Percentiles rank a stretch among this genome's conserved stretches.
These are phyloP conservation scores for Anagrus nilaparvatae DNA, from an alignment of 1,140 invertebrate species.

Conservation along the genomic window DNA sequence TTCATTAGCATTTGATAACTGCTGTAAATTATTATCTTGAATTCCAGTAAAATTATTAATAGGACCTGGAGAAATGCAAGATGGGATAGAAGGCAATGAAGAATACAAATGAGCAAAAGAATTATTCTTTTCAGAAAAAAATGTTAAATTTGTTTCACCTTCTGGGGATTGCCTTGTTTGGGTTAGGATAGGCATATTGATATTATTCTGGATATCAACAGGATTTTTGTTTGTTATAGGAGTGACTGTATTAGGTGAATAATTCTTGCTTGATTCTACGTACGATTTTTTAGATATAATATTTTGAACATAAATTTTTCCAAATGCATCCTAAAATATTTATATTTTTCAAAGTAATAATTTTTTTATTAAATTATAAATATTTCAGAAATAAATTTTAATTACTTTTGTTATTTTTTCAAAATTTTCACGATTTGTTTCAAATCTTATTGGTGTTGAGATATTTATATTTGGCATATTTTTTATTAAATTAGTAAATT, in stretches of 20 bases:
- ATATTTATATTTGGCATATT: constrained; percentile 70
- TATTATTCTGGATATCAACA: too few species aligned
- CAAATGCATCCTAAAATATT: constrained; percentile 56
- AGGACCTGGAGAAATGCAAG: constrained; percentile 35
- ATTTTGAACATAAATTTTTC: constrained; percentile 55
- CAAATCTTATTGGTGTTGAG: constrained; percentile 70
- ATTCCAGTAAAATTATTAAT: constrained; percentile 55
- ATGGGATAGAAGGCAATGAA: constrained; percentile 33
- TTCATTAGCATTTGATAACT: constrained; percentile 66
- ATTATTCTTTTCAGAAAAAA: constrained; percentile 33
- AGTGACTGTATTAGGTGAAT: constrained; percentile 18
- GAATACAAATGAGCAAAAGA: constrained; percentile 40
- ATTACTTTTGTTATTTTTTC: constrained; percentile 48
- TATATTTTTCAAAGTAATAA: neutral
- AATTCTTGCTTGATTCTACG: too few species aligned
- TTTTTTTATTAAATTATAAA: neutral
- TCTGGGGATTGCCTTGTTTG: constrained; percentile 69
- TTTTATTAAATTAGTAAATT: constrained; percentile 66
- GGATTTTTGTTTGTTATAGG: constrained; percentile 16
- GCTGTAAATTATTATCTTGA: constrained; percentile 72
- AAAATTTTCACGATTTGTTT: constrained; percentile 68
- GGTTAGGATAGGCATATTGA: constrained; percentile 52
- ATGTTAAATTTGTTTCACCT: constrained; percentile 42
- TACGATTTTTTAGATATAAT: constrained; percentile 26
- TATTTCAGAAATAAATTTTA: constrained; percentile 17